Evolutionary conservation across 2,113 vertebrate genomes (phyloP).

Genomic region (Erythrolamprus reginae): DNA sequence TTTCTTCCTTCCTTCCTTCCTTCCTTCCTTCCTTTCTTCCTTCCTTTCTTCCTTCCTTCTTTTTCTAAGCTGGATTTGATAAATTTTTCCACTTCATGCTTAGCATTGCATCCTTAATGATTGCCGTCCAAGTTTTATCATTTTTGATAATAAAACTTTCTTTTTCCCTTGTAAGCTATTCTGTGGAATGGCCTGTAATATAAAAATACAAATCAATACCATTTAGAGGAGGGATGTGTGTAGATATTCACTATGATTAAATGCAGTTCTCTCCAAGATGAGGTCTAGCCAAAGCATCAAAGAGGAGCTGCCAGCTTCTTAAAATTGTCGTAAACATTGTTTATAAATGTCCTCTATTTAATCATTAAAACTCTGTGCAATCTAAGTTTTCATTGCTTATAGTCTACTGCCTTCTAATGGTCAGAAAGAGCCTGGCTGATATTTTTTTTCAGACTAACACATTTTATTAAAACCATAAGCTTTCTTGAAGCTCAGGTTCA

Average conservation of each 20-base stretch:
- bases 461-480: neutral
- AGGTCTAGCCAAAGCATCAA: neutral
- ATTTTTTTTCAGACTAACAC: neutral
- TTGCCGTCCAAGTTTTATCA: neutral
- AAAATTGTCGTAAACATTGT: neutral
- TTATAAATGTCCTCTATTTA: neutral
- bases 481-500: neutral
- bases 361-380: neutral
- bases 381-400: neutral
- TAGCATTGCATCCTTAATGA: neutral
- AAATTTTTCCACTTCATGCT: neutral
- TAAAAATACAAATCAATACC: neutral
- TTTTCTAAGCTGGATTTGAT: neutral
- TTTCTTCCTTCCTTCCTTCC: neutral
- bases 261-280: neutral
- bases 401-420: constrained; percentile 55
- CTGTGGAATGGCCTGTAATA: neutral
- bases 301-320: rapidly evolving
- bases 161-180: neutral
- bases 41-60: no score
- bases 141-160: constrained; percentile 15
- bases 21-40: neutral
- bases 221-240: neutral
- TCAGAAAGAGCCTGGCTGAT: neutral
- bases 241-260: rapidly evolving